Evolutionary conservation across 1,140 invertebrate genomes (phyloP), one percentile per base, ranked within the genome.

Genomic region (Hyles vespertilio): DNA sequence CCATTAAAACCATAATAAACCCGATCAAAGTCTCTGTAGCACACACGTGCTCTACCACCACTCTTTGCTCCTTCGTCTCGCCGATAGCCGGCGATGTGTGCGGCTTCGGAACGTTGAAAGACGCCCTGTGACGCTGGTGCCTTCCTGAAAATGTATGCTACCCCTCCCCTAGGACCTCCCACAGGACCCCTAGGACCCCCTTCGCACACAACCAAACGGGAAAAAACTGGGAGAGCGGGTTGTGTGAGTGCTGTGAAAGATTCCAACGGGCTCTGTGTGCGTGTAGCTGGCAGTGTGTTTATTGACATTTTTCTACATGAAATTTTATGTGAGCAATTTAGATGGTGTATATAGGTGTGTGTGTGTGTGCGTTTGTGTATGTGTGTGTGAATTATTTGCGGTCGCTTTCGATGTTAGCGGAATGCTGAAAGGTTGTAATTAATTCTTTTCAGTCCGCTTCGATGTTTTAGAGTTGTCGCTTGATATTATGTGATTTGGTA

Each of bases 241-340:
- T 61, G 74, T 84, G 76, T 82, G 80, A 58, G 69, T 46, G 50
- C 59, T 60, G 58, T 79, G 73, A 79, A 79, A 77, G 78, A 85
- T 83, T 73, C 68, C 71, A 22, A 22, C 22, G 22, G 22, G 22
- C 69, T 58, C 70, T 78, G 80, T 79, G 73, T 81, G 36, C 36
- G 8, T 59, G 65, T 61, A 5, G 32, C 22, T 22, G 54, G 9
- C 8, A 22, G 36, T 44, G 32, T 50, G 33, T 63, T 78, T 87
- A 84, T 87, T 84, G 84, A 87, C 82, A 82, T 87, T 87, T 84
- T 83, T 84, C 78, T 87, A 80, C 76, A 78, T 76, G 76, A 71
- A 77, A 72, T 72, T 77, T 79, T 76, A 74, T 77, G 77, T 79
- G 67, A 59, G 60, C 66, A 67, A 76, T 76, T 68, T 72, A 73